phyloP scores from a whole-genome alignment of 2,113 vertebrate genomes.

The Apaloderma vittatum region DNA sequence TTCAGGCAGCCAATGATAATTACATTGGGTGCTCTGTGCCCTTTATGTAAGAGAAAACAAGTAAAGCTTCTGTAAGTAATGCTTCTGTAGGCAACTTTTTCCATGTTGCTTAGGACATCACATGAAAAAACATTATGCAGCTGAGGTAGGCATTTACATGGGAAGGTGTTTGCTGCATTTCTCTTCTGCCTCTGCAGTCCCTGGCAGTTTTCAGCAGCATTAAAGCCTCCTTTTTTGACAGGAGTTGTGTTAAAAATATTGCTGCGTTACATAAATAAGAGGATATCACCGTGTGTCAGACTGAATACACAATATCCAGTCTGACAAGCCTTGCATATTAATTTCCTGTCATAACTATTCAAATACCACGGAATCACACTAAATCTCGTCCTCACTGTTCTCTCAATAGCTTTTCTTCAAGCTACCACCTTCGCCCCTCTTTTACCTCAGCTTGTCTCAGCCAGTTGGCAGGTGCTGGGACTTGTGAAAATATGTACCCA shows the following conservation, averaged over 20 bases:
- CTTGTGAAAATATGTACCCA: background rate
- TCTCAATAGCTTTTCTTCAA: background rate
- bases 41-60: background rate
- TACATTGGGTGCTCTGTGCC: background rate
- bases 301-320: conserved; percentile 21
- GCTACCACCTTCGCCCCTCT: background rate
- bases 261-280: conserved; percentile 51
- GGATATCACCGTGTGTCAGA: background rate
- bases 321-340: background rate
- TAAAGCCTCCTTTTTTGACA: conserved; percentile 10
- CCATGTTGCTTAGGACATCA: background rate
- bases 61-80: background rate
- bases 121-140: background rate
- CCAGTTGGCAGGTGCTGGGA: conserved; percentile 3
- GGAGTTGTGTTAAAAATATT: conserved; percentile 45
- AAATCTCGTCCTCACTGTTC: background rate
- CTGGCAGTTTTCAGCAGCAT: background rate
- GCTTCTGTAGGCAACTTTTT: background rate
- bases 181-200: background rate
- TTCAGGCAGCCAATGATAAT: background rate
- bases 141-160: background rate
- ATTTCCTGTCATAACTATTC: background rate
- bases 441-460: conserved; percentile 28
- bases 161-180: conserved; percentile 25
- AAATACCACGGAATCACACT: background rate